Evolutionary conservation across 2,797 vertebrate genomes (phyloP).

Genomic region (Tangara arthus): DNA sequence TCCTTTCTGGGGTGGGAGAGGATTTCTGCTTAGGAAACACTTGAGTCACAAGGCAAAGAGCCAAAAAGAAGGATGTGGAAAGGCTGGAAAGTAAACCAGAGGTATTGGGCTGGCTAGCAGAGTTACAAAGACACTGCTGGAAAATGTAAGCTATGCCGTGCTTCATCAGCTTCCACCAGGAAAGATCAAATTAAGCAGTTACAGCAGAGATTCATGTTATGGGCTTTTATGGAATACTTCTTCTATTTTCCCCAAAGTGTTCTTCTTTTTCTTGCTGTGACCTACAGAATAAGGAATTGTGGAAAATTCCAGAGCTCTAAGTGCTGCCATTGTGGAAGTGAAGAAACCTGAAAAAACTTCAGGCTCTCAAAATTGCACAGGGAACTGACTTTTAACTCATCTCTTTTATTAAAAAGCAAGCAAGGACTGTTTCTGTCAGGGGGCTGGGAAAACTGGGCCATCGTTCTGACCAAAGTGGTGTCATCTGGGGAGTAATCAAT

Average conservation of each 20-base stretch:
- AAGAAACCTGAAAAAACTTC: not conserved
- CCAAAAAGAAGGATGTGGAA: not conserved
- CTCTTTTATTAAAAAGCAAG: not conserved
- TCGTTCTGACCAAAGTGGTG: not conserved
- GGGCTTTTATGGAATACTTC: not conserved
- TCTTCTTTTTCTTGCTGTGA: not conserved
- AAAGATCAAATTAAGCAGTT: not conserved
- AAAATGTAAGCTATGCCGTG: not conserved
- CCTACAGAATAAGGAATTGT: not conserved
- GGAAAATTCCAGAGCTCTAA: conserved; percentile 28
- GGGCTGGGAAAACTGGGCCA: not conserved
- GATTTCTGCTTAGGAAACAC: not conserved
- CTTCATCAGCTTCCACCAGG: conserved; percentile 20
- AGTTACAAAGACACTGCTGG: not conserved
- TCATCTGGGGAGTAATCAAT: not conserved
- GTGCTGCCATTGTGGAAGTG: not conserved
- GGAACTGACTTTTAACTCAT: not conserved
- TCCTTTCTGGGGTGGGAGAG: not conserved
- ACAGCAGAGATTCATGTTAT: not conserved
- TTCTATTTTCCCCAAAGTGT: not conserved
- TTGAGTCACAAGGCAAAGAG: conserved; percentile 14
- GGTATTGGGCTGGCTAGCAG: not conserved
- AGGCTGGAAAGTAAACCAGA: conserved; percentile 17
- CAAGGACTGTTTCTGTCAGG: not conserved
- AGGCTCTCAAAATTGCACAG: not conserved